Base-by-base conservation (phyloP, 2,888 invertebrate genomes). In the Chymomyza caudatula region DNA sequence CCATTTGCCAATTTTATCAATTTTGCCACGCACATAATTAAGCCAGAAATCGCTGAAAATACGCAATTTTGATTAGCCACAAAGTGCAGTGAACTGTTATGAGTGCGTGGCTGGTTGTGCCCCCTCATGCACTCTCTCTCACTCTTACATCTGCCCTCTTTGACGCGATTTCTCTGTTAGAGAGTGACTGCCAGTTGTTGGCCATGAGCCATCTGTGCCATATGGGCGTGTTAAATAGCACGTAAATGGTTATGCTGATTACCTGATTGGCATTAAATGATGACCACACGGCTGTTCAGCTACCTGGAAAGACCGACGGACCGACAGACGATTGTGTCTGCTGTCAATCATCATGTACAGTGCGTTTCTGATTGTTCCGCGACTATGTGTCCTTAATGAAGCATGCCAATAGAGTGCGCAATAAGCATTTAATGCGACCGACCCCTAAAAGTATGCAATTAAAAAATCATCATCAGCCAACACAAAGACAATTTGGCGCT, bases 401-500 rank as follows among this genome's bases (percentile, higher is more conserved):
- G 5, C 1, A 25, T 0, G 6, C 0, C 3, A 13, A 37, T 37
- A 1, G 8, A 37, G 11, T 2, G 0, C 29, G 29, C 29, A 37
- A 37, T 37, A 37, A 37, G 11, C 2, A 37, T 37, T 37, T 37
- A 11, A 37, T 37, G 29, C 11, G 11, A 37, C 29, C 29, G 11
- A 11, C 2, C 11, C 29, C 63, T 25, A 53, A 78, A 76, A 63
- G 80, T 72, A 72, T 25, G 29, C 83, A 85, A 85, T 80, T 85
- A 85, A 80, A 80, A 80, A 85, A 85, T 82, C 83, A 80, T 80
- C 79, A 82, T 80, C 85, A 85, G 71, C 53, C 51, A 22, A n/a
- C 11, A 53, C n/a, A n/a, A 25, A 22, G 25, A 51, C 51, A 51
- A 51, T 55, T 59, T 61, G 67, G 72, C 49, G 55, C 8, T 37